A percentile compares a stretch with the other conserved stretches of the same genome.
Evolutionary conservation across 2,888 invertebrate genomes (phyloP).

Genomic region (Mantis religiosa): DNA sequence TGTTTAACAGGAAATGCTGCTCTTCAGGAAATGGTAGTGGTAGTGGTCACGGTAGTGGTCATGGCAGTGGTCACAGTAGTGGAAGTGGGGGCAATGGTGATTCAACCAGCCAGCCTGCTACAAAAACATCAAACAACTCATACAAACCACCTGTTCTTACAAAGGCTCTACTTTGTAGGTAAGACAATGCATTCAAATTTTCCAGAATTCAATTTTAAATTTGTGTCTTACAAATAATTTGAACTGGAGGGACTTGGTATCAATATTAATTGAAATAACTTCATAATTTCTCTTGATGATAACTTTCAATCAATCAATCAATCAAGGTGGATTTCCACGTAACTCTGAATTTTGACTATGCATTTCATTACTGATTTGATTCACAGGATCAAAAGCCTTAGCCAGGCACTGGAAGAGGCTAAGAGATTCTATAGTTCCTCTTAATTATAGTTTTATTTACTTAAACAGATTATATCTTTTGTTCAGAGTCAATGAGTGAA

Average conservation of each 20-base stretch:
- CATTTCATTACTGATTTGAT: too few species aligned
- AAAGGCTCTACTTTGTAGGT: constrained; percentile 55
- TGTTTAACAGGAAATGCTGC: constrained; percentile 44
- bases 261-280: too few species aligned
- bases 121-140: constrained; percentile 42
- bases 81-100: constrained; percentile 43
- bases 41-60: constrained; percentile 22
- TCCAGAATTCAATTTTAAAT: background rate
- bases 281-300: too few species aligned
- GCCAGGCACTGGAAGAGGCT: too few species aligned
- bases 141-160: constrained; percentile 51
- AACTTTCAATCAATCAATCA: too few species aligned
- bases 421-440: too few species aligned
- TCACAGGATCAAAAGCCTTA: too few species aligned
- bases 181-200: constrained; percentile 25
- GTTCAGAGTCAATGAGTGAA: too few species aligned
- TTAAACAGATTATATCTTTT: too few species aligned
- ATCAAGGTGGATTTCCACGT: too few species aligned
- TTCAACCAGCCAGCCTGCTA: constrained; percentile 51
- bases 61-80: constrained; percentile 24
- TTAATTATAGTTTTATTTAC: too few species aligned
- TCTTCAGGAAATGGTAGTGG: constrained; percentile 50
- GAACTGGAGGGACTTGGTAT: background rate
- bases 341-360: too few species aligned
- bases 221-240: background rate